These are phyloP conservation scores for Cataglyphis rosenhaueri DNA, from an alignment of 2,888 invertebrate species.

Conservation along the genomic window DNA sequence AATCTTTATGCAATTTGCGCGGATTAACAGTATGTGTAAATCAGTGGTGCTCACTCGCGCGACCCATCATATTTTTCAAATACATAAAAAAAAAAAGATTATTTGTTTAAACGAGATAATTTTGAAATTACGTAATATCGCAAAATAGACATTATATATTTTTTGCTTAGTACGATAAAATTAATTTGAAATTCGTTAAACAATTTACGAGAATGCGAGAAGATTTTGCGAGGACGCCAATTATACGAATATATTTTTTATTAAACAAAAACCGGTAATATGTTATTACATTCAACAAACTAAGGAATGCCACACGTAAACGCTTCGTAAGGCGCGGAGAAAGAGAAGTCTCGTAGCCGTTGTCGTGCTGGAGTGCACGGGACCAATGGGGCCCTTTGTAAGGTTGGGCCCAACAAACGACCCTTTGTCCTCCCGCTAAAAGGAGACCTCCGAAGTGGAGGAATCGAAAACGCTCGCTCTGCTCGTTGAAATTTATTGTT, in stretches of 20 bases:
- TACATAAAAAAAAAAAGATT: background rate
- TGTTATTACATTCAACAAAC: conserved; percentile 35
- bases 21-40: conserved; percentile 23
- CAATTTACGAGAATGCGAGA: background rate
- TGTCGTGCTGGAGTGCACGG: conserved; percentile 56
- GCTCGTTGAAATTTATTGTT: conserved; percentile 79
- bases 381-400: conserved; percentile 78
- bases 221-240: background rate
- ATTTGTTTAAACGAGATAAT: background rate
- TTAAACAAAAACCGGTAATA: background rate
- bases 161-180: background rate
- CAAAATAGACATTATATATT: background rate
- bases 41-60: conserved; percentile 39
- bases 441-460: conserved; percentile 57
- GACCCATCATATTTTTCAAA: background rate
- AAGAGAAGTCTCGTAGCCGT: conserved; percentile 40
- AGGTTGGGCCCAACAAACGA: conserved; percentile 76
- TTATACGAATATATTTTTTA: background rate
- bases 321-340: conserved; percentile 17
- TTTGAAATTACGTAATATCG: background rate
- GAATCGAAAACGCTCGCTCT: conserved; percentile 73
- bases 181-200: background rate
- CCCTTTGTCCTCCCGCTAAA: conserved; percentile 74
- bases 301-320: conserved; percentile 44
- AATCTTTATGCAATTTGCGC: background rate